These are phyloP conservation scores for Seladonia tumulorum DNA, from an alignment of 2,888 invertebrate genomes.

Conservation along the genomic window DNA sequence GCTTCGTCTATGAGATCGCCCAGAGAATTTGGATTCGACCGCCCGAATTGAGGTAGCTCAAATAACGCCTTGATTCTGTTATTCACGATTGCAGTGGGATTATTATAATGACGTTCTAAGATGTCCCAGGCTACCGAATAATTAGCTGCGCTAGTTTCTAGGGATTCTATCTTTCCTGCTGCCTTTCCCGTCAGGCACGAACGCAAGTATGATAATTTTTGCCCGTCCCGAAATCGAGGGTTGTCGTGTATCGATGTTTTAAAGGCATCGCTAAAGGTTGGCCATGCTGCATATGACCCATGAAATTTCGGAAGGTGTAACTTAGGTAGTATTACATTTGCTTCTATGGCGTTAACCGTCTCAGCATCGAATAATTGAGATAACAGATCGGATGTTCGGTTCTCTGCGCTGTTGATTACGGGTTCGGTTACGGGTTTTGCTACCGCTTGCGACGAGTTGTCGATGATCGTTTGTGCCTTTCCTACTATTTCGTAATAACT, in stretches of 20 bases:
- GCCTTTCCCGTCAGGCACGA: constrained; percentile 24
- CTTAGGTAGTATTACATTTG: neutral
- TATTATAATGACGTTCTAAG: neutral
- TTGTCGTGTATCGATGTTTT: constrained; percentile 20
- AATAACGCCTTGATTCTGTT: constrained; percentile 15
- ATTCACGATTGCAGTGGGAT: constrained; percentile 16
- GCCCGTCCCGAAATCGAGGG: neutral
- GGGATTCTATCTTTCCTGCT: too few species aligned
- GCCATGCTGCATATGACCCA: constrained; percentile 17
- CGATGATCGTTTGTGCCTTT: too few species aligned
- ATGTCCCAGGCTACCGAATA: constrained; percentile 20
- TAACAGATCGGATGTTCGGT: too few species aligned
- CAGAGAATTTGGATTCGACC: too few species aligned
- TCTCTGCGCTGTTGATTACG: too few species aligned
- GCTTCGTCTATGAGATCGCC: too few species aligned
- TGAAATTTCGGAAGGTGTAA: constrained; percentile 17
- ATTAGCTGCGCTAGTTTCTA: constrained; percentile 2
- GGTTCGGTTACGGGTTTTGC: too few species aligned
- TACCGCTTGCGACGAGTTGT: too few species aligned
- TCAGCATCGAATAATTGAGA: too few species aligned
- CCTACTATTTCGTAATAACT: too few species aligned
- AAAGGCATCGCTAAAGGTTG: constrained; percentile 18
- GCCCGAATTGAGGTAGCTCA: neutral
- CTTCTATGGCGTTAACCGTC: too few species aligned
- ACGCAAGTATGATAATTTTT: constrained; percentile 21